phyloP scores from a whole-genome alignment of 1,140 invertebrate species.

The Drosophila nigromelanica region DNA sequence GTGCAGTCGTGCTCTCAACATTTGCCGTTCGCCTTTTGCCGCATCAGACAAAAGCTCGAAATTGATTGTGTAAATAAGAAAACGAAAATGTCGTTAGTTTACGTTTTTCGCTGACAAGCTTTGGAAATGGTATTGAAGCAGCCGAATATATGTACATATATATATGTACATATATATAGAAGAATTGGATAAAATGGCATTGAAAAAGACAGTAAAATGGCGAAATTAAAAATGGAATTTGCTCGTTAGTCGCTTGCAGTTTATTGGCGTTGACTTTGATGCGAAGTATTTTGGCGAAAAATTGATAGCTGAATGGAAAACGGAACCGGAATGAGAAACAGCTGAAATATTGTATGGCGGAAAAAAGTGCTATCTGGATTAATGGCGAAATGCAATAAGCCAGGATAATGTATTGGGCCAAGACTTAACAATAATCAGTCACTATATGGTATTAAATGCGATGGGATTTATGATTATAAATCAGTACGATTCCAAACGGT shows the following conservation, averaged over 20 bases:
- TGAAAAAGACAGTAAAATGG: slow-evolving; percentile 40
- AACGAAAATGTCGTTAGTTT: slow-evolving; percentile 81
- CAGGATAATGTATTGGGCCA: not conserved
- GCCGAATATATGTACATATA: not conserved
- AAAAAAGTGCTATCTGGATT: slow-evolving; percentile 12
- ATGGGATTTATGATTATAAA: slow-evolving; percentile 3
- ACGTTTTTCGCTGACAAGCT: slow-evolving; percentile 80
- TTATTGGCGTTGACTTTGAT: slow-evolving; percentile 74
- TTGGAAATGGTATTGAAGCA: slow-evolving; percentile 42
- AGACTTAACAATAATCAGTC: not conserved
- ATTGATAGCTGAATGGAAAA: slow-evolving; percentile 44
- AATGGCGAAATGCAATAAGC: slow-evolving; percentile 42
- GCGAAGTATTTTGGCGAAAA: slow-evolving; percentile 61
- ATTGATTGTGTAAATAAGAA: slow-evolving; percentile 82
- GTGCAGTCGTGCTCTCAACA: slow-evolving; percentile 39
- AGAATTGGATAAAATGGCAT: slow-evolving; percentile 40
- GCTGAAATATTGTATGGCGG: slow-evolving; percentile 13
- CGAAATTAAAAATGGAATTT: slow-evolving; percentile 78
- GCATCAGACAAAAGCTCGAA: slow-evolving; percentile 73
- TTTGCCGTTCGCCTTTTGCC: slow-evolving; percentile 56
- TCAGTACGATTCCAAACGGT: not conserved
- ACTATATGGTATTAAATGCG: not conserved
- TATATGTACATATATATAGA: not conserved
- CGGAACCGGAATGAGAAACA: slow-evolving; percentile 16
- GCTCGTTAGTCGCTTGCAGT: slow-evolving; percentile 67